A percentile compares a stretch with the other conserved stretches of the same genome.
phyloP scores from a whole-genome alignment of 1,140 invertebrate genomes.

The Antheraea pernyi region DNA sequence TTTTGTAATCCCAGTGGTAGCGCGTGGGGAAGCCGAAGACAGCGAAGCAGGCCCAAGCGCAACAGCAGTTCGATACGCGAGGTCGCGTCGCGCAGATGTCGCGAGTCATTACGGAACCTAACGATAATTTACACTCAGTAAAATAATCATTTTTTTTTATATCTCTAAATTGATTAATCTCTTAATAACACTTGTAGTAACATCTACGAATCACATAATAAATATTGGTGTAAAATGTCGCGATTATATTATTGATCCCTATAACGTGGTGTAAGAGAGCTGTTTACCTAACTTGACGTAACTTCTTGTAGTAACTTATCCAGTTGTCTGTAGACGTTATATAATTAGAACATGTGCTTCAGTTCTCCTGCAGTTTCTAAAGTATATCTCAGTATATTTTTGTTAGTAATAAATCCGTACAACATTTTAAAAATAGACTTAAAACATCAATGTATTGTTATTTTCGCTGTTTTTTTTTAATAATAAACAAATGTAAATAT shows the following conservation, averaged over 20 bases:
- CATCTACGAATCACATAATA: neutral
- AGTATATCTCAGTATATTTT: neutral
- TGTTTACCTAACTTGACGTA: slow-evolving; percentile 56
- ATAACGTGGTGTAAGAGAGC: slow-evolving; percentile 42
- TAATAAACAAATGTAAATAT: too few relatives aligned
- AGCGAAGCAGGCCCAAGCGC: slow-evolving; percentile 33
- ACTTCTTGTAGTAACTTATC: slow-evolving; percentile 19
- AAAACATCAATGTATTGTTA: neutral
- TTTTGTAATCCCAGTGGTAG: slow-evolving; percentile 37
- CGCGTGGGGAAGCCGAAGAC: slow-evolving; percentile 41
- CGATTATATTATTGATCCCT: slow-evolving; percentile 27
- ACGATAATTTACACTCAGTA: slow-evolving; percentile 25
- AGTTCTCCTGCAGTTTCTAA: neutral
- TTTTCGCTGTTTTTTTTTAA: too few relatives aligned
- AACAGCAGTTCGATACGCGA: slow-evolving; percentile 54
- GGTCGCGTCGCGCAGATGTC: slow-evolving; percentile 56
- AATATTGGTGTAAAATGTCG: neutral
- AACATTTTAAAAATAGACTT: too few relatives aligned
- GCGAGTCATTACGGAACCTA: slow-evolving; percentile 35
- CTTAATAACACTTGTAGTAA: neutral
- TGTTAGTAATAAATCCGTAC: too few relatives aligned
- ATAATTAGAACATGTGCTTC: neutral
- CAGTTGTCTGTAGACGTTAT: slow-evolving; percentile 1
- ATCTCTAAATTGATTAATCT: neutral
- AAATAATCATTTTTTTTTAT: neutral